These are phyloP conservation scores for Helostoma temminkii DNA, from an alignment of 2,797 vertebrate genomes.

Conservation along the genomic window DNA sequence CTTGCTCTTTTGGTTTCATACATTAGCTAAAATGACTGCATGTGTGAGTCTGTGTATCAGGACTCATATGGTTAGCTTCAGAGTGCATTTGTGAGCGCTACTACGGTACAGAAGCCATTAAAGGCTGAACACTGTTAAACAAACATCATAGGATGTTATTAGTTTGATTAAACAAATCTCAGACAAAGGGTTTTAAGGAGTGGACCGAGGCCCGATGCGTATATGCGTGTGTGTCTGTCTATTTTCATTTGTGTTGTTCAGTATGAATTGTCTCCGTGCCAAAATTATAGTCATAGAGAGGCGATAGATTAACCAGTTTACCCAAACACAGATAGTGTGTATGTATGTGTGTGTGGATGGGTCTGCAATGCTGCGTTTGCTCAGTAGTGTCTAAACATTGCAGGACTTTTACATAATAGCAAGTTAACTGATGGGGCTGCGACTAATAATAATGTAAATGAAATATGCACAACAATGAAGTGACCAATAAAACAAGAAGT, in stretches of 20 bases:
- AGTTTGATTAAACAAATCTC: constrained; percentile 69
- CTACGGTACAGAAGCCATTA: constrained; percentile 63
- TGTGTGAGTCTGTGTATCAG: constrained; percentile 33
- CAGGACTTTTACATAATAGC: constrained; percentile 5
- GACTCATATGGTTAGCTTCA: constrained; percentile 45
- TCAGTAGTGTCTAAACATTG: constrained; percentile 40
- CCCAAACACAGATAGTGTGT: constrained; percentile 21
- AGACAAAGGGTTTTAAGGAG: constrained; percentile 56
- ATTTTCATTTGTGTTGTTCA: constrained; percentile 54
- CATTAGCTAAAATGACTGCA: constrained; percentile 8
- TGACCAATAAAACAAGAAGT: too few relatives aligned
- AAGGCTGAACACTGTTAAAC: constrained; percentile 67
- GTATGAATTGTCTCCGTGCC: constrained; percentile 44
- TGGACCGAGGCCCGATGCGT: constrained; percentile 1
- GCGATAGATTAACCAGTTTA: constrained; percentile 43
- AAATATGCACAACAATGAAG: neutral
- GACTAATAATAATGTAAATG: constrained; percentile 6
- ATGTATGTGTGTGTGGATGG: constrained; percentile 9
- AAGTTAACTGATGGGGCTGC: neutral
- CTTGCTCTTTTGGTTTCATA: constrained; percentile 12
- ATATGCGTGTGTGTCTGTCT: constrained; percentile 29
- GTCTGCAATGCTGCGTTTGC: constrained; percentile 29
- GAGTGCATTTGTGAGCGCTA: constrained; percentile 41
- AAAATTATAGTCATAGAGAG: constrained; percentile 33
- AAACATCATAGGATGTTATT: constrained; percentile 75